Evolutionary conservation across 2,797 vertebrate genomes (phyloP), one percentile per base, ranked within the genome.

Genomic region (Pseudocheirus occidentalis): DNA sequence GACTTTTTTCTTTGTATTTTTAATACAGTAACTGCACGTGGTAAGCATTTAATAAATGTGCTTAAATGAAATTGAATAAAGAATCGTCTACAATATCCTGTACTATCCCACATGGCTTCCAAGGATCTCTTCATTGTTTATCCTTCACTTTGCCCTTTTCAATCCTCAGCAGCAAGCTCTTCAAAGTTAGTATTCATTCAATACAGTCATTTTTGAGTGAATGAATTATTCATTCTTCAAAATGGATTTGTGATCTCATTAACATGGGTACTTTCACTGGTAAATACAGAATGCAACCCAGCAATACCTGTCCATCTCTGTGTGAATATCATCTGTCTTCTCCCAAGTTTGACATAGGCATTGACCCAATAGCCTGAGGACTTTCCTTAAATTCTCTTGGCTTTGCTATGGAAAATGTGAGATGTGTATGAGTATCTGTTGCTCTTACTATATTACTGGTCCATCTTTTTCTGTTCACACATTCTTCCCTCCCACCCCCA

Each of bases 81-180:
- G 21, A 53, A n/a, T 53, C 62, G 59, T 93, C 40, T 87, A 50
- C 24, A 21, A 92, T 92, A 91, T 92, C 58, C 52, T 95, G 50
- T 50, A 14, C 10, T 94, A 81, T 94, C 27, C 53, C 14, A 50
- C 13, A 93, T 0, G 92, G 18, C 12, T 13, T 16, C 13, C 1
- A 93, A 90, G 31, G 91, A 50, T 55, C 89, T 81, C 40, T 10
- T 73, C 95, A 93, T 57, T 54, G 93, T 93, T 96, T 55, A 92
- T 7, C 14, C n/a, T 62, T 53, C 52, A 94, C 55, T 89, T 91
- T 95, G n/a, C 21, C 55, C 50, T 95, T 95, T 92, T 27, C 11
- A 94, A 91, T 56, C 93, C 21, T 91, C 89, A 87, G n/a, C 40
- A 27, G 73, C 11, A 2, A 27, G 13, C 21, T 81, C 40, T 81